These are phyloP conservation scores for Ceryle rudis DNA, from an alignment of 2,797 vertebrate species.

Conservation along the genomic window DNA sequence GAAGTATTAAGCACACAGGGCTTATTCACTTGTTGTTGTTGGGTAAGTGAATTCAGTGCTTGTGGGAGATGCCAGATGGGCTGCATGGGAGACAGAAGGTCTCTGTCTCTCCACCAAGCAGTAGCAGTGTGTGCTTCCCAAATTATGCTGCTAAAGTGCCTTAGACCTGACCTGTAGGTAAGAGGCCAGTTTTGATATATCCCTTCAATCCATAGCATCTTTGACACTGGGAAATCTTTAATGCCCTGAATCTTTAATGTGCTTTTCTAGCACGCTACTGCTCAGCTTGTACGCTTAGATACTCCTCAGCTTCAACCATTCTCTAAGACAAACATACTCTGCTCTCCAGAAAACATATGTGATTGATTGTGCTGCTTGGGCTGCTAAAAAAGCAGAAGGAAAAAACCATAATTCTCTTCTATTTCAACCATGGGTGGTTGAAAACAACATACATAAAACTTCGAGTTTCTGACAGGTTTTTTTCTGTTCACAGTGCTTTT, in stretches of 20 bases:
- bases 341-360: background rate
- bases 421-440: background rate
- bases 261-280: accelerated
- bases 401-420: background rate
- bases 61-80: constrained; percentile 67
- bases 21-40: constrained; percentile 53
- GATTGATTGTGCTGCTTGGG: background rate
- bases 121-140: background rate
- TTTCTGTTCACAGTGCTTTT: background rate
- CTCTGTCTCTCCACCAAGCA: constrained; percentile 27
- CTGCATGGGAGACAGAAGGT: constrained; percentile 12
- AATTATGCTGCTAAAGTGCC: background rate
- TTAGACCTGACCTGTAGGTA: constrained; percentile 15
- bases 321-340: background rate
- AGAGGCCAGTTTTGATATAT: background rate
- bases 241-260: background rate
- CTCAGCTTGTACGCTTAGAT: background rate
- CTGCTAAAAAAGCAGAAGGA: background rate
- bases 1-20: constrained; percentile 38
- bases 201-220: background rate
- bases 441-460: background rate
- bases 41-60: constrained; percentile 23
- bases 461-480: background rate
- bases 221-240: background rate
- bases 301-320: background rate